Conservation (phyloP, 2,113 vertebrate species). For the Alosa alosa region DNA sequence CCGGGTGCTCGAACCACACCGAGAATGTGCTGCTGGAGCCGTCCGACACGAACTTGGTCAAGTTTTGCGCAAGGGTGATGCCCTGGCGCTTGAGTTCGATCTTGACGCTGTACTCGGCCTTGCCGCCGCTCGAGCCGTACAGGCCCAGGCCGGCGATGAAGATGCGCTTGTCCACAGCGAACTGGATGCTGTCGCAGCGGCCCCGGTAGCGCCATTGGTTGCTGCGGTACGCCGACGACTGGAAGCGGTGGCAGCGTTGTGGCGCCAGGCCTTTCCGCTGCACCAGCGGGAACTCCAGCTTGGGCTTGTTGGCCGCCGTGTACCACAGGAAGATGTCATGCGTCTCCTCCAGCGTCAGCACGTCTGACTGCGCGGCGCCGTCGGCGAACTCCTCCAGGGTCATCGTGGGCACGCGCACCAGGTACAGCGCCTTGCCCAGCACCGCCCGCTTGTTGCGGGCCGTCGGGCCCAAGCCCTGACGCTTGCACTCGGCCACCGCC, state of each 20-base stretch:
- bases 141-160: conserved; percentile 89
- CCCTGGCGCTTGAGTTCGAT: conserved; percentile 92
- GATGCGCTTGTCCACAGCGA: conserved; percentile 88
- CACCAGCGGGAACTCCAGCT: conserved; percentile 79
- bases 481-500: conserved; percentile 86
- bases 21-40: conserved; percentile 91
- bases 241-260: conserved; percentile 89
- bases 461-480: conserved; percentile 75
- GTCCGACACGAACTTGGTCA: conserved; percentile 87
- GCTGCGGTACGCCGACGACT: conserved; percentile 89
- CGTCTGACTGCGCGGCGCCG: conserved; percentile 83
- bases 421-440: conserved; percentile 83
- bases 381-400: conserved; percentile 92
- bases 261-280: conserved; percentile 82
- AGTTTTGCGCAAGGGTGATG: conserved; percentile 80
- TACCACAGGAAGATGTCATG: conserved; percentile 91
- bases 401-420: conserved; percentile 89
- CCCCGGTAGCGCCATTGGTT: conserved; percentile 95
- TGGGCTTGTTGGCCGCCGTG: conserved; percentile 85
- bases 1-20: conserved; percentile 93
- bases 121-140: conserved; percentile 88
- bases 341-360: conserved; percentile 88
- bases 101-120: conserved; percentile 87
- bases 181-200: conserved; percentile 94
- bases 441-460: conserved; percentile 82